Evolutionary conservation across 2,888 invertebrate species (phyloP).

Genomic region (Mesorhabditis spiculigera): DNA sequence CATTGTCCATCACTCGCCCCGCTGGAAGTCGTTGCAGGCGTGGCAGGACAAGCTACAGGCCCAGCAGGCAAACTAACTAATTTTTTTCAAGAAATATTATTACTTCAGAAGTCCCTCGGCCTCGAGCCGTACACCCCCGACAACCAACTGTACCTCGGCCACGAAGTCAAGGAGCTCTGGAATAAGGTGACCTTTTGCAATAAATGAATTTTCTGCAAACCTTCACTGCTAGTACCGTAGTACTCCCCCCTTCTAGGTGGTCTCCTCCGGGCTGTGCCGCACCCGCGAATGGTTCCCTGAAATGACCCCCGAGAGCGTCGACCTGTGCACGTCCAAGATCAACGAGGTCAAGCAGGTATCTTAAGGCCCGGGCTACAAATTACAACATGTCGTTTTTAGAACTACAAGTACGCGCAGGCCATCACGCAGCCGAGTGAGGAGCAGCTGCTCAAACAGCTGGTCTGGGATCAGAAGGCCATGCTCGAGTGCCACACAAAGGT

Average conservation of each 20-base stretch:
- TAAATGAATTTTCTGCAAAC: too few species aligned
- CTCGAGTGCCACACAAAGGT: conserved; percentile 27
- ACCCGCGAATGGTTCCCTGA: conserved; percentile 43
- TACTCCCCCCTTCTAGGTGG: conserved; percentile 19
- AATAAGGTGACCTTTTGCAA: not conserved
- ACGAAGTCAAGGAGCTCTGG: conserved; percentile 11
- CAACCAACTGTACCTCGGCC: conserved; percentile 14
- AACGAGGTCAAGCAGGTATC: conserved; percentile 21
- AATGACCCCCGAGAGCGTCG: conserved; percentile 17
- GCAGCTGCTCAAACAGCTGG: conserved; percentile 20
- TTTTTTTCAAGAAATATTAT: not conserved
- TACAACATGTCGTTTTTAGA: conserved; percentile 11
- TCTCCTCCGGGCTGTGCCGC: conserved; percentile 12
- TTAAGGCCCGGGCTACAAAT: not conserved
- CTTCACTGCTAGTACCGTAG: too few species aligned
- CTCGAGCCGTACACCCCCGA: conserved; percentile 10
- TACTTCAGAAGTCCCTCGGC: conserved; percentile 10
- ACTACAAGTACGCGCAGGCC: conserved; percentile 26
- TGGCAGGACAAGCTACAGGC: conserved; percentile 20
- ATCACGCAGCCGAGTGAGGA: conserved; percentile 17
- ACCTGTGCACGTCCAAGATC: conserved; percentile 21
- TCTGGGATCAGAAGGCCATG: conserved; percentile 34
- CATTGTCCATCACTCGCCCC: conserved; percentile 33
- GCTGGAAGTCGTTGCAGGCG: conserved; percentile 27
- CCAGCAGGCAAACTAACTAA: conserved; percentile 20